Base-by-base conservation (phyloP, 2,113 vertebrate genomes). In the Stegastes partitus region DNA sequence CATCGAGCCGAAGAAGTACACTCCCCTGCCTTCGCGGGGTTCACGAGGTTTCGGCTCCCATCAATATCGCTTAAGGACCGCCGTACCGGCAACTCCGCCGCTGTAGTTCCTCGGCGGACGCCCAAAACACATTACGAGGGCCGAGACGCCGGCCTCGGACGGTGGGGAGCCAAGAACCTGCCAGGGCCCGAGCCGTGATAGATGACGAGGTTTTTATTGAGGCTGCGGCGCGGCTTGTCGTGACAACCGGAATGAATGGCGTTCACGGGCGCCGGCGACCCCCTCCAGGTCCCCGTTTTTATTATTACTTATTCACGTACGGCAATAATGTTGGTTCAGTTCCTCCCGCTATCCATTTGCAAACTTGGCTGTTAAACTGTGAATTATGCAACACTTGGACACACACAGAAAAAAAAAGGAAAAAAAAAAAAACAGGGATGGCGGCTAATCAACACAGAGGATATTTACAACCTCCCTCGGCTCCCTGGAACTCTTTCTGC, bases 131-230 rank as follows among this genome's bases (percentile, higher is more conserved):
- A 68, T 62, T 73, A 64, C 14, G 51, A 76, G 61, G 71, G 10
- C 59, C 61, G 19, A 56, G 61, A 68, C 54, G 45, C 49, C 7
- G 62, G 62, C 63, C 80, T 63, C 44, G 47, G 34, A 66, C 45
- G n/a, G 34, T 34, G 10, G 14, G 10, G 51, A 81, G 87, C 84
- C 85, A 87, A 82, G 82, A 83, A 79, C 55, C 54, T 89, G 91
- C 85, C 86, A 71, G 22, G 68, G 63, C 49, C 79, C 8, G 11
- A 53, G 78, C 68, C 53, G 0, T 92, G 87, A 91, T 88, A 39
- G 88, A 92, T 85, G 83, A 68, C 18, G 79, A 76, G 77, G 80
- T 74, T 67, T 88, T 91, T 87, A 87, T 79, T 84, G n/a, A n/a
- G n/a, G n/a, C n/a, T n/a, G n/a, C n/a, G n/a, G 86, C n/a, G 10